Conservation (phyloP, 2,797 vertebrate genomes). For the Coregonus ussuriensis region DNA sequence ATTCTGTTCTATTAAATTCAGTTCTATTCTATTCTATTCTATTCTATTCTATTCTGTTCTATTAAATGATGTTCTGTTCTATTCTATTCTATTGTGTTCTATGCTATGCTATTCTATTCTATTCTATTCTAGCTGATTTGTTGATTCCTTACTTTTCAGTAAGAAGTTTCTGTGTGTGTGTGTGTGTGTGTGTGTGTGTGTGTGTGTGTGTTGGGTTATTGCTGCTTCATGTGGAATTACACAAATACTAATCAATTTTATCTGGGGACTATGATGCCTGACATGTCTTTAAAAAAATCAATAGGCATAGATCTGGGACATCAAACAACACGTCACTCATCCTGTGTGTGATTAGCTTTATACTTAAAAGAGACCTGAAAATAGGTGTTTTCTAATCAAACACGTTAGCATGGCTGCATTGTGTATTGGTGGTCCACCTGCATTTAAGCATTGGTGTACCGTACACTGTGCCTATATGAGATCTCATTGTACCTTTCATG, state of each 20-base stretch:
- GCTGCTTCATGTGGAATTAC: background rate
- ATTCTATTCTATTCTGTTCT: too few relatives aligned
- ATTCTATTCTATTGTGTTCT: too few relatives aligned
- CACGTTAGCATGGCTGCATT: constrained; percentile 7
- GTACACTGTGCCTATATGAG: constrained; percentile 1
- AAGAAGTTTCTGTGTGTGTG: background rate
- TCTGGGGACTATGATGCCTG: constrained; percentile 3
- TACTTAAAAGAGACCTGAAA: constrained; percentile 3
- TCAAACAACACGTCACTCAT: background rate
- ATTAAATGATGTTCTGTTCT: too few relatives aligned
- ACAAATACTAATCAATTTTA: constrained; percentile 7
- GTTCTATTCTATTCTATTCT: too few relatives aligned
- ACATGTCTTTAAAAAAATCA: constrained; percentile 3
- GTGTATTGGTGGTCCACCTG: background rate
- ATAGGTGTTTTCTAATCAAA: constrained; percentile 24
- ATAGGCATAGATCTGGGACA: constrained; percentile 9
- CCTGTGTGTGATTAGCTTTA: background rate
- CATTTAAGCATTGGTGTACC: background rate
- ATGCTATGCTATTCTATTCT: too few relatives aligned
- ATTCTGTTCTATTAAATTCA: too few relatives aligned
- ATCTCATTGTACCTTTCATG: background rate
- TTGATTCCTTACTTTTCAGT: background rate
- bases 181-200: background rate
- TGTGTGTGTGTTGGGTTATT: background rate
- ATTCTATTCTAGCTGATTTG: background rate